These are phyloP conservation scores for Phacellophora camtschatica DNA, from an alignment of 30 jellyfish, hydroid and myxozoan genomes.

Conservation along the genomic window DNA sequence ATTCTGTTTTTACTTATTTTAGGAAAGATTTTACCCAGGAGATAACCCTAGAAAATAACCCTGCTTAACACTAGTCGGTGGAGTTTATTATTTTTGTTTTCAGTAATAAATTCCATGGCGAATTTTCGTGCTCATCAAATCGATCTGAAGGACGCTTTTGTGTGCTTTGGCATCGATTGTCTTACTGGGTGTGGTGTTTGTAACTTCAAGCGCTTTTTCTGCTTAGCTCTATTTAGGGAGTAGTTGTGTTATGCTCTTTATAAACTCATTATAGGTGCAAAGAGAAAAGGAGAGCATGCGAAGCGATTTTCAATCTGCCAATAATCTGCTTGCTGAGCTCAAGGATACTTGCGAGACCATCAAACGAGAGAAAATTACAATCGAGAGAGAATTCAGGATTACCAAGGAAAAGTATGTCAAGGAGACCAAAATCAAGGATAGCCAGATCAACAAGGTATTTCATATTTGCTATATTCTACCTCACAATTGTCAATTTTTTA, in stretches of 20 bases:
- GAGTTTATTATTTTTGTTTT: no score
- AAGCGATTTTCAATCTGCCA: constrained; percentile 69
- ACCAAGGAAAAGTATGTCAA: constrained; percentile 79
- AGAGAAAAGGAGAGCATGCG: constrained; percentile 83
- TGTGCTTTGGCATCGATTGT: no score
- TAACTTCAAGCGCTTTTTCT: no score
- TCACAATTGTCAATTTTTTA: background rate
- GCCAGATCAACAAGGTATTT: constrained; percentile 74
- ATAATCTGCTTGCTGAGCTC: constrained; percentile 54
- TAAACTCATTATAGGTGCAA: no score
- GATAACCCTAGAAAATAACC: no score
- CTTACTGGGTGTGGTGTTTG: no score
- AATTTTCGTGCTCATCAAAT: no score
- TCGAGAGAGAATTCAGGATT: constrained; percentile 79
- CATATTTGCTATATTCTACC: background rate
- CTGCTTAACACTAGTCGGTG: no score
- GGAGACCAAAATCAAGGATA: constrained; percentile 75
- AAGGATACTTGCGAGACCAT: constrained; percentile 64
- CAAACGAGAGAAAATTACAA: constrained; percentile 67
- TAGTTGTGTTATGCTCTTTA: no score
- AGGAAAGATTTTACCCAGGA: background rate
- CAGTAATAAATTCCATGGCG: no score
- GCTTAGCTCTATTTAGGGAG: no score
- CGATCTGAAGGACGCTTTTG: no score
- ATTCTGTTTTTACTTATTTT: background rate